Percentiles rank a stretch among this genome's conserved stretches.
Evolutionary conservation across 2,113 vertebrate genomes (phyloP).

Genomic region (Cyphomyrus discorhynchus): DNA sequence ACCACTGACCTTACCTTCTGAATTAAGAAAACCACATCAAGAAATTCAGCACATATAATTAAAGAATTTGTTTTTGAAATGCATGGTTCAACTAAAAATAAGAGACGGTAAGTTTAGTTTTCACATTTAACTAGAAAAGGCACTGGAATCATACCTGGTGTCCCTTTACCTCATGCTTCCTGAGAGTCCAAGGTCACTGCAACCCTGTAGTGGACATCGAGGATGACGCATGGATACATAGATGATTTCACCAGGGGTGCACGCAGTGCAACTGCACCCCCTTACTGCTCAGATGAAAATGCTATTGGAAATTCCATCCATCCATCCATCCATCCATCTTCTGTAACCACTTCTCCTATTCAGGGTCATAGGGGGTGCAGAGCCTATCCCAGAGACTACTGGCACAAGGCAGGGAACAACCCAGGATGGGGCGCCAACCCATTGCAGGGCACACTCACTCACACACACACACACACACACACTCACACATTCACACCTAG

Average conservation of each 20-base stretch:
- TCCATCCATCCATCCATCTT: background rate
- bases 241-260: background rate
- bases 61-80: background rate
- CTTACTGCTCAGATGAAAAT: background rate
- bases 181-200: background rate
- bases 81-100: background rate
- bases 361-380: background rate
- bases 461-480: background rate
- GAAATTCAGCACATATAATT: background rate
- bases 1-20: background rate
- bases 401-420: background rate
- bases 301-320: background rate
- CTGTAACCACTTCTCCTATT: background rate
- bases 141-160: background rate
- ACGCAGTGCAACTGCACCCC: background rate
- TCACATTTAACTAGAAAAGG: background rate
- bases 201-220: background rate
- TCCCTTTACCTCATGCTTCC: background rate
- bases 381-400: background rate
- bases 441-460: background rate
- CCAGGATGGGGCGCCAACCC: background rate
- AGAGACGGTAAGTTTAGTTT: background rate
- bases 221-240: background rate
- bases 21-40: background rate
- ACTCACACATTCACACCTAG: background rate